A percentile compares a stretch with the other conserved stretches of the same genome.
These are phyloP conservation scores for Prostheceraeus crozeri DNA, from an alignment of 2,888 invertebrate genomes.

Conservation along the genomic window DNA sequence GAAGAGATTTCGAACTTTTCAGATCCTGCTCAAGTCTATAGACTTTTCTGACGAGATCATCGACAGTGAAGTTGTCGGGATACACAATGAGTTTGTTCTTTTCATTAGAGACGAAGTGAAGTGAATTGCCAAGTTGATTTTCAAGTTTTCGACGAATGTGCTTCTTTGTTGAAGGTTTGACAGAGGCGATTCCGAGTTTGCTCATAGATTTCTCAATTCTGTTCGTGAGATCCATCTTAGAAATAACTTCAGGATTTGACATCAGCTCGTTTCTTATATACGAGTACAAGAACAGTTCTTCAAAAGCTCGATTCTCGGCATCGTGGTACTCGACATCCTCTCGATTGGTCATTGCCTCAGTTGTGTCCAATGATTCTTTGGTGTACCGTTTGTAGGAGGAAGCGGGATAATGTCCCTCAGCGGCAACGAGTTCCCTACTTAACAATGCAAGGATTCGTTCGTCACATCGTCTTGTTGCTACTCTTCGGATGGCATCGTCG, in stretches of 20 bases:
- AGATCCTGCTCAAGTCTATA: neutral
- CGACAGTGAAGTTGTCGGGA: conserved; percentile 1
- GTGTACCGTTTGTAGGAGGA: conserved; percentile 5
- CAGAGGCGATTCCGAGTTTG: neutral
- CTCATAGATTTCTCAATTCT: neutral
- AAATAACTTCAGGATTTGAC: conserved; percentile 2
- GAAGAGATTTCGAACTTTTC: neutral
- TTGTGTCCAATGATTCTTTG: neutral
- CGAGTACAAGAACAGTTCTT: conserved; percentile 20
- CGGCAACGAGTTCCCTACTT: conserved; percentile 14
- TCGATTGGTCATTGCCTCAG: neutral
- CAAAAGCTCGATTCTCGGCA: conserved; percentile 5
- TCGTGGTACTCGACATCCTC: conserved; percentile 6
- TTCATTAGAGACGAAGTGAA: neutral
- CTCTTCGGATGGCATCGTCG: conserved; percentile 3
- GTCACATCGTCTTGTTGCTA: neutral
- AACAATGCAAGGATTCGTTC: neutral
- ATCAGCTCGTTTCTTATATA: conserved; percentile 16
- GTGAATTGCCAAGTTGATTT: conserved; percentile 1
- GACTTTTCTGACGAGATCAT: neutral
- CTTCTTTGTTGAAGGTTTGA: conserved; percentile 3
- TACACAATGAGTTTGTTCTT: conserved; percentile 4
- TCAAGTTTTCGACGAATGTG: conserved; percentile 12
- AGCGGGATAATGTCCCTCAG: conserved; percentile 11
- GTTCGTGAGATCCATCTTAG: conserved; percentile 5